These are phyloP conservation scores for Hirundo rustica DNA, from an alignment of 2,797 vertebrate species.

Conservation along the genomic window DNA sequence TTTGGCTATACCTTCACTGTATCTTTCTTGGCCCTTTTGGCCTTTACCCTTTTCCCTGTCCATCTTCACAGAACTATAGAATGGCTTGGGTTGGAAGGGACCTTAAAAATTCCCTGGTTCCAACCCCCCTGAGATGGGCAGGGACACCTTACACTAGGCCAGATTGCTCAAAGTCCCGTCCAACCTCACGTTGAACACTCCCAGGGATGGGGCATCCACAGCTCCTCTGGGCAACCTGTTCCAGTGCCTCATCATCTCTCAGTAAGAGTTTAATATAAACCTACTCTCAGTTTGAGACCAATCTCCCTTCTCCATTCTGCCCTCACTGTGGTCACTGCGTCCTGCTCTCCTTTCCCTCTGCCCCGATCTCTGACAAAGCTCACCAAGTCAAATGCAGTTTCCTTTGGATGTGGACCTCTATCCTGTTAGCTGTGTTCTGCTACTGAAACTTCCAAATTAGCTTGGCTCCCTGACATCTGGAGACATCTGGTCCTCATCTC, in stretches of 20 bases:
- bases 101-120: background rate
- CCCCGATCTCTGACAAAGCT: background rate
- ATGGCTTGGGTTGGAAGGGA: background rate
- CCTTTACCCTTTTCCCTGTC: background rate
- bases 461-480: background rate
- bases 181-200: background rate
- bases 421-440: background rate
- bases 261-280: background rate
- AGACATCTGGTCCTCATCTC: background rate
- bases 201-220: background rate
- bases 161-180: background rate
- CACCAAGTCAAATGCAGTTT: background rate
- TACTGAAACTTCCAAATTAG: background rate
- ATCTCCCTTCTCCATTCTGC: background rate
- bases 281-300: background rate
- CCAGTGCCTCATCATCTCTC: background rate
- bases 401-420: background rate
- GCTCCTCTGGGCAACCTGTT: background rate
- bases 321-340: background rate
- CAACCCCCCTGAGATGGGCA: rapidly evolving
- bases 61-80: background rate
- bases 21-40: background rate
- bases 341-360: background rate
- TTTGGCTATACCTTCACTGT: background rate
- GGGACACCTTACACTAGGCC: background rate